These are phyloP conservation scores for Ophioderma brevispina DNA, from an alignment of 35 echinoderm and acorn worm genomes.

Conservation along the genomic window DNA sequence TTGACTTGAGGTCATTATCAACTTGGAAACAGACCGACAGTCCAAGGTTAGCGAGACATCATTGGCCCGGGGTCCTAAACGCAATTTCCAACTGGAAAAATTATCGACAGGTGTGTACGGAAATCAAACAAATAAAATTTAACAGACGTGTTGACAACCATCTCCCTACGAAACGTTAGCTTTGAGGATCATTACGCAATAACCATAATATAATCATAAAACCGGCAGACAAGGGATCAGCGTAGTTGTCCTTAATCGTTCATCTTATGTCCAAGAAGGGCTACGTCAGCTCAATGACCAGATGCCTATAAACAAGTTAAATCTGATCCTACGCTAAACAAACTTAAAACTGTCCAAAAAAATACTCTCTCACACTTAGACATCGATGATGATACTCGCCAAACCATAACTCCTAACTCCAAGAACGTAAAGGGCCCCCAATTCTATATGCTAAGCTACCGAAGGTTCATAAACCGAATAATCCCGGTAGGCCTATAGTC, in stretches of 20 bases:
- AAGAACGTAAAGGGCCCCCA: not conserved
- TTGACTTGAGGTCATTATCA: no score
- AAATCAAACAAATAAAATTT: not conserved
- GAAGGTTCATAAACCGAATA: constrained; percentile 18
- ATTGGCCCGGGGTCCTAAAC: no score
- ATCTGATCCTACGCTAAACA: not conserved
- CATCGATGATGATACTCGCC: not conserved
- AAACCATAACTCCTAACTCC: not conserved
- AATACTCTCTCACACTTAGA: not conserved
- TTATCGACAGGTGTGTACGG: no score
- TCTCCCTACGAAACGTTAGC: not conserved
- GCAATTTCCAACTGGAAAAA: no score
- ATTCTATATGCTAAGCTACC: constrained; percentile 27
- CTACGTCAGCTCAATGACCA: not conserved
- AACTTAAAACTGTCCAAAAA: not conserved
- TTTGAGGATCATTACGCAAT: not conserved
- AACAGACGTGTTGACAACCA: not conserved
- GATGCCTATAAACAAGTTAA: not conserved
- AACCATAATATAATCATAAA: not conserved
- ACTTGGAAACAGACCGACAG: no score
- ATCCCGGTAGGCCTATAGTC: not conserved
- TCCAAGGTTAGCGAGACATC: no score
- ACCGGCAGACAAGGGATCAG: constrained; percentile 17
- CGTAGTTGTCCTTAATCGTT: not conserved
- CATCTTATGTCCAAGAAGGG: no score